Conservation (phyloP, 2,113 vertebrate species). For the Mandrillus leucophaeus region DNA sequence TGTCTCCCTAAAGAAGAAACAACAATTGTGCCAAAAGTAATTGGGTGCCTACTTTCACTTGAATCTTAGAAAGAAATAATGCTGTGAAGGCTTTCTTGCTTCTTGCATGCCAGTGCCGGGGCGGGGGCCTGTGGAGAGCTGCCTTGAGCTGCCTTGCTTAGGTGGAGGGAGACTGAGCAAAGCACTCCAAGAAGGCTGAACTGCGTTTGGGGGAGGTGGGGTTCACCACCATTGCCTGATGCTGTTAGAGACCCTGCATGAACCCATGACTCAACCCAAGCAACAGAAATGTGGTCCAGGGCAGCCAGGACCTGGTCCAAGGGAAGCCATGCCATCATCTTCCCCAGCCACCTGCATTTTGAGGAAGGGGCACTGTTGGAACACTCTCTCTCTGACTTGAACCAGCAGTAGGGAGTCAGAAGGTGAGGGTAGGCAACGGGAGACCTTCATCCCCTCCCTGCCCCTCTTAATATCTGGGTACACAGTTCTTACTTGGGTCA, state of each 20-base stretch:
- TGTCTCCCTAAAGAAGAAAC: not conserved
- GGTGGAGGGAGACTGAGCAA: not conserved
- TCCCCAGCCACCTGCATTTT: accelerated
- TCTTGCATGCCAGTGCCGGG: accelerated
- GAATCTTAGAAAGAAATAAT: not conserved
- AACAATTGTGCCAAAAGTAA: not conserved
- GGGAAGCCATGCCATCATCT: accelerated
- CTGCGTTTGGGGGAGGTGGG: accelerated
- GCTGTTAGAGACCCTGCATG: not conserved
- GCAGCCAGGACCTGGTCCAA: accelerated
- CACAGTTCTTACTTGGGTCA: not conserved
- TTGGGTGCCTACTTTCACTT: not conserved
- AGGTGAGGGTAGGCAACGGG: accelerated
- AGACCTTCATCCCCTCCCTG: not conserved
- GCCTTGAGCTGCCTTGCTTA: not conserved
- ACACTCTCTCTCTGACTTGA: not conserved
- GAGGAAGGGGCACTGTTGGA: accelerated
- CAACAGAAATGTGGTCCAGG: not conserved
- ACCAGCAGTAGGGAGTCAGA: not conserved
- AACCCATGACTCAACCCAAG: not conserved
- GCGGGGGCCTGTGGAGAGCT: too few species aligned
- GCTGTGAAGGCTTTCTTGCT: not conserved
- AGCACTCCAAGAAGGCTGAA: accelerated
- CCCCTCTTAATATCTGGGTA: accelerated
- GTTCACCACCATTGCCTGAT: not conserved